Evolutionary conservation across 2,113 vertebrate genomes (phyloP).

Genomic region (Octodon degus): DNA sequence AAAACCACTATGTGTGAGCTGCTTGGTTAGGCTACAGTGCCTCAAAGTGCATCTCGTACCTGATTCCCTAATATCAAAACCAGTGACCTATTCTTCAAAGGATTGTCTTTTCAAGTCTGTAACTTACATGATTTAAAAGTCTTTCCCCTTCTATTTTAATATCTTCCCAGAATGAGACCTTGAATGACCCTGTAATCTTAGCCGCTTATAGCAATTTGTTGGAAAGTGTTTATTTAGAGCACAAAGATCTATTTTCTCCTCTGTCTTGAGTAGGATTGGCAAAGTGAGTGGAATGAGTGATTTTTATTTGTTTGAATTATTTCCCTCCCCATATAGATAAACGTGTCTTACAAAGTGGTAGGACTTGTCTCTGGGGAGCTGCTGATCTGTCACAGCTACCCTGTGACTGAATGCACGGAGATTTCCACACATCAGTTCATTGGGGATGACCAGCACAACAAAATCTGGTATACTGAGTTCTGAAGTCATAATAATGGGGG

Average conservation of each 20-base stretch:
- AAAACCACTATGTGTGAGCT: conserved; percentile 79
- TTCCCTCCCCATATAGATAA: background rate
- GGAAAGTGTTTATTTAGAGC: background rate
- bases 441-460: fast-evolving
- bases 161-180: conserved; percentile 58
- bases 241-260: background rate
- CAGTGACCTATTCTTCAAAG: conserved; percentile 79
- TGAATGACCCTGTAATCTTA: conserved; percentile 59
- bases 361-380: background rate
- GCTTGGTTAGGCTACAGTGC: conserved; percentile 76
- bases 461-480: background rate
- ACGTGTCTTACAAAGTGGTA: background rate
- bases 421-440: background rate
- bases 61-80: conserved; percentile 78
- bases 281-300: background rate
- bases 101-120: conserved; percentile 71
- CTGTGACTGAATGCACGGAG: background rate
- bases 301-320: conserved; percentile 33
- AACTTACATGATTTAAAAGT: conserved; percentile 72
- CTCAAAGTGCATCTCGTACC: conserved; percentile 74
- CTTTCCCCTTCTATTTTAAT: background rate
- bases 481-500: background rate
- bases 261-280: background rate
- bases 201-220: background rate
- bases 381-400: background rate